Evolutionary conservation across 1,140 invertebrate species (phyloP).

Genomic region (Macrobrachium rosenbergii): DNA sequence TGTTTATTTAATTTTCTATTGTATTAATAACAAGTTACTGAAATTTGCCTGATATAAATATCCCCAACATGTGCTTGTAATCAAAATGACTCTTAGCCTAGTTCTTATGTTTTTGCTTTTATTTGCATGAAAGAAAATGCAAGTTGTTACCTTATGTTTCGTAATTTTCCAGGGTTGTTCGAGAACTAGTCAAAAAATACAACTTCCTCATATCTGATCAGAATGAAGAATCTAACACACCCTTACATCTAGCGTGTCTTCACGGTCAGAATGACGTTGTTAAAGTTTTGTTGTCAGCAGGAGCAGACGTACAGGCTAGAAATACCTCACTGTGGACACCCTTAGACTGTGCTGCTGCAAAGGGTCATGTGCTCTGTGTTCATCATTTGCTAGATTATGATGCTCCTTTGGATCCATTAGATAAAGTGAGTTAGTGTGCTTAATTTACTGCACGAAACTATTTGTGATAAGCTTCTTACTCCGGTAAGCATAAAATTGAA

Average conservation of each 20-base stretch:
- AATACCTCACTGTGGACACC: constrained; percentile 73
- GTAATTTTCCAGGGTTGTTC: constrained; percentile 68
- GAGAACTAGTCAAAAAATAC: constrained; percentile 69
- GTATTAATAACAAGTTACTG: too few species aligned
- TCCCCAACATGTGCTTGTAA: too few species aligned
- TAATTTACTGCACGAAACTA: neutral
- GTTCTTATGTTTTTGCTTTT: too few species aligned
- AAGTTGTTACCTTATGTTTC: neutral
- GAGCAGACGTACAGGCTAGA: constrained; percentile 72
- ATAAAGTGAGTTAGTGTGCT: constrained; percentile 59
- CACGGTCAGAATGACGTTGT: constrained; percentile 71
- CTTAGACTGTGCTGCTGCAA: constrained; percentile 73
- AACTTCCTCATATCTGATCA: constrained; percentile 70
- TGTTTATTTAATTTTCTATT: too few species aligned
- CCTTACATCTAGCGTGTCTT: constrained; percentile 71
- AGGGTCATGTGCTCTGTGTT: constrained; percentile 71
- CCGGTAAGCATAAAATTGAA: too few species aligned
- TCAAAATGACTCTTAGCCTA: too few species aligned
- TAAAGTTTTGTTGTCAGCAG: constrained; percentile 69
- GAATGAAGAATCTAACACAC: constrained; percentile 70
- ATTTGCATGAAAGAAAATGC: too few species aligned
- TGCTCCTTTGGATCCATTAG: constrained; percentile 66
- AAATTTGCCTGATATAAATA: too few species aligned
- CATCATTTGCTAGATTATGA: constrained; percentile 70
- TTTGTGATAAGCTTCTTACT: too few species aligned